Evolutionary conservation across 2,113 vertebrate species (phyloP).

Genomic region (Mandrillus leucophaeus): DNA sequence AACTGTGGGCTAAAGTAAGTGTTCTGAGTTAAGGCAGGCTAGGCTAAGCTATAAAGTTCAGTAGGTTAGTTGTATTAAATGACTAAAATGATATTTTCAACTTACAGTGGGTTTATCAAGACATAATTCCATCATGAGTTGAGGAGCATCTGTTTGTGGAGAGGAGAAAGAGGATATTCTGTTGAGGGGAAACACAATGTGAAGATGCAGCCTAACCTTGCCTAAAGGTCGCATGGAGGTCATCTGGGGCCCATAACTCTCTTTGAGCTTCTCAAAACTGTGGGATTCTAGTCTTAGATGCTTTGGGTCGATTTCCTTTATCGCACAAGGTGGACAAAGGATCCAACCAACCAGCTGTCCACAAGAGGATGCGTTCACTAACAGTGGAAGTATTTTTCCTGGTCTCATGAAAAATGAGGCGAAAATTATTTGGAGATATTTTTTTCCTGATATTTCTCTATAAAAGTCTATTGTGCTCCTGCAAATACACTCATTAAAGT

Average conservation of each 20-base stretch:
- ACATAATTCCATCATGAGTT: background rate
- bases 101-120: background rate
- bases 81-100: background rate
- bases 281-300: background rate
- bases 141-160: background rate
- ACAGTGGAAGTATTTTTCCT: conserved; percentile 51
- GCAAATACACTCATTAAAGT: conserved; percentile 80
- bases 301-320: background rate
- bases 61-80: background rate
- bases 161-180: background rate
- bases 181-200: background rate
- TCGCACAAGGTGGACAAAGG: background rate
- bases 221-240: background rate
- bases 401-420: conserved; percentile 74
- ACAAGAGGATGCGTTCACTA: conserved; percentile 62
- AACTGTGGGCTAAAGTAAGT: background rate
- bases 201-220: background rate
- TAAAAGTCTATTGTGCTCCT: conserved; percentile 78
- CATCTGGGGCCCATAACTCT: background rate
- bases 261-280: background rate
- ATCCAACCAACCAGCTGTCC: background rate
- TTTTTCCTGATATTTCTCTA: conserved; percentile 66
- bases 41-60: background rate
- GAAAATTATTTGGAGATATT: conserved; percentile 72
- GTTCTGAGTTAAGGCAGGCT: background rate